Conservation (phyloP, 2,797 vertebrate species). For the Austrolebias charrua region DNA sequence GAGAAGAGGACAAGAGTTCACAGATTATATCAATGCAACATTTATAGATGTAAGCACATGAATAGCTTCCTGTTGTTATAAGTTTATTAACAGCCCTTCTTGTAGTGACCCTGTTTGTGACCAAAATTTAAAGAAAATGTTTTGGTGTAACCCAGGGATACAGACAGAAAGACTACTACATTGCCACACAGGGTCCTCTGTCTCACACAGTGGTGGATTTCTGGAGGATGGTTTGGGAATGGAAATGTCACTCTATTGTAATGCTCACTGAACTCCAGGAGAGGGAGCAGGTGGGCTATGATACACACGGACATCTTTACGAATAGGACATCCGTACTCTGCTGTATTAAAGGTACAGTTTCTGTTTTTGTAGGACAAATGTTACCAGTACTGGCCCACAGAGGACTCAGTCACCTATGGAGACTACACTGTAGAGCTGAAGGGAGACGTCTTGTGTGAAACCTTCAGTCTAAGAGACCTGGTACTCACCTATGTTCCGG, state of each 20-base stretch:
- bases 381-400: conserved; percentile 94
- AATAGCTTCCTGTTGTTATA: not conserved
- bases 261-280: conserved; percentile 98
- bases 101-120: not conserved
- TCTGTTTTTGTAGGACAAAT: conserved; percentile 86
- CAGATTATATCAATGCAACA: conserved; percentile 95
- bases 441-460: conserved; percentile 86
- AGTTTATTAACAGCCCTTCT: not conserved
- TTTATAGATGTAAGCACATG: conserved; percentile 90
- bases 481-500: conserved; percentile 87
- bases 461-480: conserved; percentile 92
- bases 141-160: conserved; percentile 83
- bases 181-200: conserved; percentile 94
- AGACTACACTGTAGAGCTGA: conserved; percentile 88
- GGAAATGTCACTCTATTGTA: conserved; percentile 95
- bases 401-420: conserved; percentile 90
- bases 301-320: not conserved
- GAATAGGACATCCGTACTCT: not conserved
- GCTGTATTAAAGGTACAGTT: not conserved
- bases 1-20: conserved; percentile 95
- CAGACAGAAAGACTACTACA: conserved; percentile 97
- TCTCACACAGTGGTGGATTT: conserved; percentile 93
- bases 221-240: conserved; percentile 99
- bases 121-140: not conserved
- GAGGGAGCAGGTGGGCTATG: conserved; percentile 89